Base-by-base conservation (phyloP, 2,113 vertebrate genomes). In the Hoplias malabaricus region DNA sequence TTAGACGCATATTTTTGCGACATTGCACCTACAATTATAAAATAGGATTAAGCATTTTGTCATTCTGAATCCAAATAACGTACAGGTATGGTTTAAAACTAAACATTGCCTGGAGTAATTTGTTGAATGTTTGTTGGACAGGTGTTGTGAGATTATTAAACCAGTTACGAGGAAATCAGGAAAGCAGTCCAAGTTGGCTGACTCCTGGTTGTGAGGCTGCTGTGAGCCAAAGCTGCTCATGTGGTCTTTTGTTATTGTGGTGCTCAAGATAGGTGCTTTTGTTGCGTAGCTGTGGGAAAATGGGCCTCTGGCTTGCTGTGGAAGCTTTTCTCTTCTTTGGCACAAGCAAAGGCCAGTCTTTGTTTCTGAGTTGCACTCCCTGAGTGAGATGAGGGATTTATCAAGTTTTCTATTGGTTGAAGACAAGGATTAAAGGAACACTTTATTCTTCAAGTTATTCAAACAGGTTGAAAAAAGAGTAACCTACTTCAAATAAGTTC, bases 251-350 rank as follows among this genome's bases (percentile, higher is more conserved):
- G 7, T 77, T n/a, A 13, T 33, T 48, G 46, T 38, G 61, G 34
- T 46, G 42, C 71, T 56, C 5, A 38, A 14, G 8, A 36, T 57
- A 71, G 76, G 40, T 70, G 57, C 25, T 73, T 40, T 70, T 61
- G 54, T 71, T 68, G 48, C 63, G 21, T 42, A 34, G 65, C 34
- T 57, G 70, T 61, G 54, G 70, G 54, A 59, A 61, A 38, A 23
- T 57, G 34, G n/a, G 5, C 70, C 70, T 59, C 50, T 33, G 33
- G 19, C 21, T 19, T 38, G 53, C 48, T 31, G 65, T 23, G 21
- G 75, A 40, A 31, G 36, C 31, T 73, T 73, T 54, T 73, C 50
- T 59, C 14, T 19, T 21, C 0, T 8, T 25, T 77, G 29, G 75
- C 53, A 77, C 25, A 19, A 54, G 11, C 12, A 46, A 14, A 16